These are phyloP conservation scores for Paragorgia papillata DNA, from an alignment of 92 coral and sea anemone genomes.

Conservation along the genomic window DNA sequence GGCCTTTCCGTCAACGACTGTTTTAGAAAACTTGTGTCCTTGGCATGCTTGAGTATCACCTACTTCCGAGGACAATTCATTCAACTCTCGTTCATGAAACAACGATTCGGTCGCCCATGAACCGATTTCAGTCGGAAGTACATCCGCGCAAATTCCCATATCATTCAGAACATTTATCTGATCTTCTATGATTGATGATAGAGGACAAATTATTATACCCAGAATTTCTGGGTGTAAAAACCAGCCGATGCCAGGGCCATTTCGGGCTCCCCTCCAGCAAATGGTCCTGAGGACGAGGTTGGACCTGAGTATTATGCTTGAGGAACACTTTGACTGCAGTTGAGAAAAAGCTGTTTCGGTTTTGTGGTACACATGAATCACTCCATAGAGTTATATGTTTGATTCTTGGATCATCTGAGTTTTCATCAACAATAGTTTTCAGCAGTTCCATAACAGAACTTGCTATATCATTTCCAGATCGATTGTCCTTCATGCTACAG, in stretches of 20 bases:
- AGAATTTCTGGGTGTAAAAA: not conserved
- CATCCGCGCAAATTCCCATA: slow-evolving; percentile 18
- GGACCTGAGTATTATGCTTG: no score
- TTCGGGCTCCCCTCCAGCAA: not conserved
- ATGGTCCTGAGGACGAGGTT: no score
- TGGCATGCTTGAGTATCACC: not conserved
- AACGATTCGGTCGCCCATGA: not conserved
- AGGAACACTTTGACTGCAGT: no score
- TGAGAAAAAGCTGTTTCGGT: no score
- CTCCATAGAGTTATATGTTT: no score
- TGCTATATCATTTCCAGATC: no score
- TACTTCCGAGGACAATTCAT: not conserved
- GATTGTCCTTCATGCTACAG: no score
- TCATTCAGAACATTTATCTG: slow-evolving; percentile 19
- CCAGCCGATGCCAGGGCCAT: slow-evolving; percentile 26
- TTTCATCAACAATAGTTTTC: no score
- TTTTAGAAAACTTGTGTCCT: not conserved
- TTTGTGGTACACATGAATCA: no score
- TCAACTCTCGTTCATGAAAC: not conserved
- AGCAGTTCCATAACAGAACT: no score
- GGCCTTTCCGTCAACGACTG: slow-evolving; percentile 8
- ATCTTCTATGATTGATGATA: slow-evolving; percentile 26
- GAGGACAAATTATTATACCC: slow-evolving; percentile 6
- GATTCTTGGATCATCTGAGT: no score
- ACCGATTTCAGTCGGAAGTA: not conserved